Percentiles rank a stretch among this genome's conserved stretches.
These are phyloP conservation scores for Zosterops pallidus DNA, from an alignment of 2,113 vertebrate genomes.

Conservation along the genomic window DNA sequence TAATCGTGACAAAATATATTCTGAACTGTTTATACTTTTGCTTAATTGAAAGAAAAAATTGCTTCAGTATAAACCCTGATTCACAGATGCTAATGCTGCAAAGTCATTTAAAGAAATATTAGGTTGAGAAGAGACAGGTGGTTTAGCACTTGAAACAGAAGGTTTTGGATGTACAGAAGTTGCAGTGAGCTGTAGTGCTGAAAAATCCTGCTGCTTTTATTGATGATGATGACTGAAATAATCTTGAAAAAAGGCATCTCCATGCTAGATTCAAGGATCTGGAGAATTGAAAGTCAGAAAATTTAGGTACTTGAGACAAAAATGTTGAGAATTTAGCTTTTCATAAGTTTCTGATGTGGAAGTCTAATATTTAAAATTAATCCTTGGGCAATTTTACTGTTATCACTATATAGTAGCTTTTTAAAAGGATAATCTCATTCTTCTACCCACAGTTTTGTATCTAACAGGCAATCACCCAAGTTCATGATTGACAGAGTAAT, in stretches of 20 bases:
- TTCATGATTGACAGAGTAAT: not conserved
- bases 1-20: not conserved
- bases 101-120: not conserved
- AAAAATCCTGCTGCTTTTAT: not conserved
- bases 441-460: not conserved
- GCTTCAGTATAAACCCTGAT: not conserved
- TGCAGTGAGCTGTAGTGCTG: not conserved
- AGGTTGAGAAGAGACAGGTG: not conserved
- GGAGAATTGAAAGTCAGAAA: not conserved
- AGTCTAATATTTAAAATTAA: not conserved
- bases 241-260: not conserved
- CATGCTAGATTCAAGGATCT: not conserved
- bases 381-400: not conserved
- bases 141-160: not conserved
- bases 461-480: not conserved
- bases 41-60: conserved; percentile 33
- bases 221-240: not conserved
- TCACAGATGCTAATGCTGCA: not conserved
- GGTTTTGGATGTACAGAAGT: not conserved
- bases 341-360: not conserved
- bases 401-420: not conserved
- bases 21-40: not conserved
- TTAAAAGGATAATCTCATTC: not conserved
- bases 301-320: not conserved
- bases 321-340: not conserved